Evolutionary conservation across 2,113 vertebrate species (phyloP).

Genomic region (Pomatostomus ruficeps): DNA sequence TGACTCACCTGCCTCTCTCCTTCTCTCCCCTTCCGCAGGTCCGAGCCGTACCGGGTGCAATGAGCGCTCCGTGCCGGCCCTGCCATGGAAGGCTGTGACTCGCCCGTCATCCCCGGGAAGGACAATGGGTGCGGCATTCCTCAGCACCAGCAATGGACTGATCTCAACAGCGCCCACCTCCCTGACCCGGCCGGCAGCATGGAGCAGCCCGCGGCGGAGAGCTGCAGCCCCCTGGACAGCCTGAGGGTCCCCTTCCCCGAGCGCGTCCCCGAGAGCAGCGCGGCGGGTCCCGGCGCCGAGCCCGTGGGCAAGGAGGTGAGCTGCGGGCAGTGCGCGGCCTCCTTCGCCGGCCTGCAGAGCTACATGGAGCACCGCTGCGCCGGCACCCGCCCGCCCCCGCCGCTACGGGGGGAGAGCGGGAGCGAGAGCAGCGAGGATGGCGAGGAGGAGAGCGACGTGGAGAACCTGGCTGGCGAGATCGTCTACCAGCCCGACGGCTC

Average conservation of each 20-base stretch:
- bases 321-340: constrained; percentile 78
- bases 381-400: constrained; percentile 48
- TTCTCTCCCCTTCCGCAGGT: constrained; percentile 64
- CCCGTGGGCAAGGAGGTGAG: constrained; percentile 73
- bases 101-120: constrained; percentile 97
- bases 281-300: constrained; percentile 54
- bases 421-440: constrained; percentile 90
- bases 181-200: constrained; percentile 85
- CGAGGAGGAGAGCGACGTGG: constrained; percentile 94
- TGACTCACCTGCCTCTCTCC: not conserved
- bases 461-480: constrained; percentile 99
- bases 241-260: constrained; percentile 76
- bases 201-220: constrained; percentile 78
- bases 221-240: constrained; percentile 74
- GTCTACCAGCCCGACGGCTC: constrained; percentile 99
- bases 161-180: constrained; percentile 89
- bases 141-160: constrained; percentile 97
- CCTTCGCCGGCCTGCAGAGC: constrained; percentile 78
- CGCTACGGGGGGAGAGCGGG: constrained; percentile 78
- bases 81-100: constrained; percentile 99
- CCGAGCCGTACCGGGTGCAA: constrained; percentile 92
- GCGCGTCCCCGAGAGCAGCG: constrained; percentile 61
- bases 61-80: constrained; percentile 96
- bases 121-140: constrained; percentile 94
- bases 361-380: constrained; percentile 83